Percentiles rank a stretch among this genome's conserved stretches.
phyloP scores from a whole-genome alignment of 64 coral and sea anemone species.

The Actinia tenebrosa region DNA sequence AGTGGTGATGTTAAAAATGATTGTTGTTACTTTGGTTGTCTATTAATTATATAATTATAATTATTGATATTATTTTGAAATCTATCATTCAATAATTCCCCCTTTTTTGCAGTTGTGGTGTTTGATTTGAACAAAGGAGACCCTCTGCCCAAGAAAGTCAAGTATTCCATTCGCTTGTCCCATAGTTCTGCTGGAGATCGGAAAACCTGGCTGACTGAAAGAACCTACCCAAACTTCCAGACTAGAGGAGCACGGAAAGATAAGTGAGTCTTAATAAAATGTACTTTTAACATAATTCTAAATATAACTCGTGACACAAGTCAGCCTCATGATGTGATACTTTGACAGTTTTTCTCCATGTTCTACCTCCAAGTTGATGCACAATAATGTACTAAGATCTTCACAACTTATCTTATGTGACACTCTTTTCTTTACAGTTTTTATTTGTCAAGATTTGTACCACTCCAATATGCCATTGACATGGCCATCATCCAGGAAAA shows the following conservation, averaged over 20 bases:
- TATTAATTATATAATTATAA: too few species aligned
- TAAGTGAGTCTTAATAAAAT: constrained; percentile 28
- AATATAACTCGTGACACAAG: too few species aligned
- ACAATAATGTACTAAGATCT: too few species aligned
- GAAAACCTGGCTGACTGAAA: constrained; percentile 61
- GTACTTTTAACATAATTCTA: background rate
- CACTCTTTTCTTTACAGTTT: constrained; percentile 3
- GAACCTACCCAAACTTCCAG: constrained; percentile 58
- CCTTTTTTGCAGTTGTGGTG: constrained; percentile 36
- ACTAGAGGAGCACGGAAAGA: constrained; percentile 32
- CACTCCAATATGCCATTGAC: constrained; percentile 87
- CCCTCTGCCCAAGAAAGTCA: constrained; percentile 59
- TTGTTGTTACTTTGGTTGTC: too few species aligned
- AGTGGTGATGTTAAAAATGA: too few species aligned
- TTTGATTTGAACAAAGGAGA: constrained; percentile 50
- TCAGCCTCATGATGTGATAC: too few species aligned
- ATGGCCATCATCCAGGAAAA: constrained; percentile 61
- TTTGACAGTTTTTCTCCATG: too few species aligned
- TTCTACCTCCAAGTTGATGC: too few species aligned
- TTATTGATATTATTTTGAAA: too few species aligned
- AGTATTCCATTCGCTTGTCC: constrained; percentile 65
- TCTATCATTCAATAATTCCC: too few species aligned
- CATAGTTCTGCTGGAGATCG: constrained; percentile 29
- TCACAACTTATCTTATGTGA: too few species aligned
- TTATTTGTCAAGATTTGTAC: constrained; percentile 56